Conservation (phyloP, 2,888 invertebrate genomes). For the Clivina fossor region DNA sequence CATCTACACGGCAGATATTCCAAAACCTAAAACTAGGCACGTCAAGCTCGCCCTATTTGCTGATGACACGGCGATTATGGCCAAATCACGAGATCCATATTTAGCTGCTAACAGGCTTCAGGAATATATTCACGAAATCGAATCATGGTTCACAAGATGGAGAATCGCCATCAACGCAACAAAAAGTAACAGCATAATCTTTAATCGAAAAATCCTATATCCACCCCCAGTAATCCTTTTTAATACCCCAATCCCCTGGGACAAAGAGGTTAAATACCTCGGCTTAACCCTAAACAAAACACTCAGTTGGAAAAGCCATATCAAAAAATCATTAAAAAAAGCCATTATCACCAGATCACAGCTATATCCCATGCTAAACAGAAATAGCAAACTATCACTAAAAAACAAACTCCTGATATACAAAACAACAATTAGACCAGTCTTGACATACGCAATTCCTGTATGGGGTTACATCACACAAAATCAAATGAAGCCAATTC, state of each 20-base stretch:
- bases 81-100: no score
- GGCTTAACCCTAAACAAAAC: not conserved
- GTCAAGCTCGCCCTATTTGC: slow-evolving; percentile 35
- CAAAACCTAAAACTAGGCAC: no score
- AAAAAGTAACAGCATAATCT: slow-evolving; percentile 31
- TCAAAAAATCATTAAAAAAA: no score
- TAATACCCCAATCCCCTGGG: slow-evolving; percentile 6
- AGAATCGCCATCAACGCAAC: slow-evolving; percentile 31
- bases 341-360: not conserved
- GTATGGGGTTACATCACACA: not conserved
- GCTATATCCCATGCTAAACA: not conserved
- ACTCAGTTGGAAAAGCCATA: not conserved
- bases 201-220: slow-evolving; percentile 7
- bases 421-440: slow-evolving; percentile 4
- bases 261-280: not conserved
- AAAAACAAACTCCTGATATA: not conserved
- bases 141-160: slow-evolving; percentile 30
- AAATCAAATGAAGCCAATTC: not conserved
- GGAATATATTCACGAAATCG: not conserved
- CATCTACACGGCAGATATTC: slow-evolving; percentile 41
- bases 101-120: no score
- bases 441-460: not conserved
- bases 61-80: slow-evolving; percentile 35
- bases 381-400: not conserved
- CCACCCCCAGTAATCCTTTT: not conserved